These are phyloP conservation scores for Salpingus planirostris DNA, from an alignment of 2,888 invertebrate genomes.

Conservation along the genomic window DNA sequence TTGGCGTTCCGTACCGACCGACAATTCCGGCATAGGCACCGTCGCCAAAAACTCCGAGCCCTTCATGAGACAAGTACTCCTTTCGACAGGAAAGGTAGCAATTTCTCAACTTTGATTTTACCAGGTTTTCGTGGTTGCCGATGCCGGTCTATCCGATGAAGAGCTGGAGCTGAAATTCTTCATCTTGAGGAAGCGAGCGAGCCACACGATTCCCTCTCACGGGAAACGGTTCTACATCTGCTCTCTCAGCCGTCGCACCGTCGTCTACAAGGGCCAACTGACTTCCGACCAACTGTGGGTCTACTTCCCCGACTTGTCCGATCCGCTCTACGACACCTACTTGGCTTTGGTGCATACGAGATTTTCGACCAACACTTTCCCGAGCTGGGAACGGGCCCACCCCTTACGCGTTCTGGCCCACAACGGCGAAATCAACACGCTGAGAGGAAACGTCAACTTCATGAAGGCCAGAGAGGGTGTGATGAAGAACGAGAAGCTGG, in stretches of 20 bases:
- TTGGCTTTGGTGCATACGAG: conserved; percentile 94
- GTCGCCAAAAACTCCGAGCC: conserved; percentile 95
- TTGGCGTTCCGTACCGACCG: conserved; percentile 91
- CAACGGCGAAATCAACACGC: conserved; percentile 99
- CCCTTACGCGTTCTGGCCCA: conserved; percentile 92
- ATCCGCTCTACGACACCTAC: conserved; percentile 85
- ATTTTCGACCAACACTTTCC: conserved; percentile 99
- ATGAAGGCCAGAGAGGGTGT: conserved; percentile 99
- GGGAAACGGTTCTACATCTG: conserved; percentile 93
- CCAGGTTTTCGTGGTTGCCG: conserved; percentile 51
- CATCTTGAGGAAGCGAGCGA: conserved; percentile 85
- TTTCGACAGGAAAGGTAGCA: too few relatives aligned
- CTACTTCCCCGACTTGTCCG: conserved; percentile 59
- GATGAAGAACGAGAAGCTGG: conserved; percentile 81
- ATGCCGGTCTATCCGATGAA: conserved; percentile 22
- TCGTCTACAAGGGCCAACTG: conserved; percentile 97
- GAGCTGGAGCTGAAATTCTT: conserved; percentile 47
- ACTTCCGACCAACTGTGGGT: conserved; percentile 90
- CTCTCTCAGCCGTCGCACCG: conserved; percentile 78
- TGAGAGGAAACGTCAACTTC: conserved; percentile 94
- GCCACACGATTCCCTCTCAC: conserved; percentile 77
- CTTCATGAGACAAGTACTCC: conserved; percentile 86
- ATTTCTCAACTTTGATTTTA: conserved; percentile 18
- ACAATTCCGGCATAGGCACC: conserved; percentile 75
- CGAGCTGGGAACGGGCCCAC: conserved; percentile 98